Base-by-base conservation (phyloP, 2,113 vertebrate species). In the Vidua macroura region DNA sequence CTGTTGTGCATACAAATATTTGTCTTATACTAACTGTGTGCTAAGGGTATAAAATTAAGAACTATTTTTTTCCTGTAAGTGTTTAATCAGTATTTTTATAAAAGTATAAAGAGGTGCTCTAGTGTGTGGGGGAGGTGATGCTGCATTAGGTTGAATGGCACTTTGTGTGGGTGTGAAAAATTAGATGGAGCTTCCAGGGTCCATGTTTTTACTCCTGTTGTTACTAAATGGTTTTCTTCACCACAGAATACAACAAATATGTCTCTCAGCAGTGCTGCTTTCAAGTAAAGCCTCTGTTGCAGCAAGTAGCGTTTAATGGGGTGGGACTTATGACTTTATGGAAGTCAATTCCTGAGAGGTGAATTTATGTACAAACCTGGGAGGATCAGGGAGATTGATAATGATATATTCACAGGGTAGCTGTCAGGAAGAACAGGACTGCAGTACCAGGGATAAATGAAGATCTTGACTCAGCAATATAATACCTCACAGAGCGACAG, bases 341-440 rank as follows among this genome's bases (percentile, higher is more conserved):
- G 64, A 94, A 94, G 72, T 86, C 75, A 81, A 9, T 90, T 93
- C 75, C 64, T 22, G 55, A 62, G 68, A 93, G 92, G 81, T 91
- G 60, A 93, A 93, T 95, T 95, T 88, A 92, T 94, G 85, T 90
- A 56, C 82, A 88, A 90, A 94, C 80, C 49, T 90, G 68, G 94
- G 91, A 93, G 85, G 93, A 88, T 93, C 85, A 88, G 70, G 83
- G 88, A 94, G 88, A 93, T 83, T 78, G 85, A 92, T 94, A 95
- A 94, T 96, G 93, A 95, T 95, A 68, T 75, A 95, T 92, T 93
- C 87, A 68, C 66, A 72, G 56, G 28, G 52, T 90, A 93, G 46
- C 85, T 96, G 94, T 94, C 94, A 90, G 58, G 64, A 94, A 64
- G 79, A 72, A 49, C 72, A 77, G 83, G 75, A 77, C 73, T 88